These are phyloP conservation scores for Beaufortia kweichowensis DNA, from an alignment of 2,113 vertebrate species.

Conservation along the genomic window DNA sequence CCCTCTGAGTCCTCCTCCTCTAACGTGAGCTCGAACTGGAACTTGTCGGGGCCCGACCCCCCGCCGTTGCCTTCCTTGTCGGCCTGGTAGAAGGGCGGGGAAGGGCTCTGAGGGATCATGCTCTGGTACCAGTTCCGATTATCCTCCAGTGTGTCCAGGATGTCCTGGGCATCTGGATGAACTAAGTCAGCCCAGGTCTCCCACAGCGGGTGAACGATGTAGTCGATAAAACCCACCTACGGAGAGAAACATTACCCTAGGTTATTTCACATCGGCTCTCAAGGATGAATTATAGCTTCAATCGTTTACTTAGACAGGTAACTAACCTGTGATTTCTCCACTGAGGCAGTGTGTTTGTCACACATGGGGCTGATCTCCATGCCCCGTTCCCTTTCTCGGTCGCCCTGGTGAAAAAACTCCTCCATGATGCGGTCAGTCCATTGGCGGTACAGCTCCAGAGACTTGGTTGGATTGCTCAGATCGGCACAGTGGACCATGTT, in stretches of 20 bases:
- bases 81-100: constrained; percentile 89
- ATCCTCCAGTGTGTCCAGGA: constrained; percentile 96
- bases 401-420: constrained; percentile 98
- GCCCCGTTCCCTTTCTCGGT: constrained; percentile 91
- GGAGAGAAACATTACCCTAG: background rate
- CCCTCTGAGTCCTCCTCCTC: constrained; percentile 95
- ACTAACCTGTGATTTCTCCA: constrained; percentile 96
- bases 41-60: constrained; percentile 84
- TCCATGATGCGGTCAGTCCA: constrained; percentile 99
- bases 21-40: constrained; percentile 95
- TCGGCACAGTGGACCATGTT: constrained; percentile 99
- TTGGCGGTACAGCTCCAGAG: constrained; percentile 94
- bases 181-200: constrained; percentile 99
- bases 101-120: constrained; percentile 98
- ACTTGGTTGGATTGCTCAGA: constrained; percentile 97
- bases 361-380: constrained; percentile 99
- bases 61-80: constrained; percentile 83
- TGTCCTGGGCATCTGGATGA: constrained; percentile 97
- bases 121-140: constrained; percentile 99
- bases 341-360: constrained; percentile 95
- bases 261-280: background rate
- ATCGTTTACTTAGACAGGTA: background rate
- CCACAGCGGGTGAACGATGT: constrained; percentile 97
- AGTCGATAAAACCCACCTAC: constrained; percentile 98
- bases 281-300: background rate